A percentile compares a stretch with the other conserved stretches of the same genome.
Conservation (phyloP, 2,888 invertebrate genomes). For the Melolontha melolontha region DNA sequence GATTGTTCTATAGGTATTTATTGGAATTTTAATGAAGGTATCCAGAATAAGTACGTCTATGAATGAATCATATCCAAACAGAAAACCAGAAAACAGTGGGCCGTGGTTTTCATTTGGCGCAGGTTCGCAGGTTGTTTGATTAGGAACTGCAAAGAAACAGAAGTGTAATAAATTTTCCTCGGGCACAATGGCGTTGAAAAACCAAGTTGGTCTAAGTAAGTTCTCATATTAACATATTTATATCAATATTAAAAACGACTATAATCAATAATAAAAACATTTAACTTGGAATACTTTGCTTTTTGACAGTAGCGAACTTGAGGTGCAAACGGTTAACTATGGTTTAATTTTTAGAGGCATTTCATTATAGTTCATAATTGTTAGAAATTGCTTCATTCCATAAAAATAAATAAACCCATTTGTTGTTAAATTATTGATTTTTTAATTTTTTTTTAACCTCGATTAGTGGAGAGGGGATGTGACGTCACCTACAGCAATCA, state of each 20-base stretch:
- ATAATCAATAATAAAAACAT: neutral
- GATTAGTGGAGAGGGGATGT: constrained; percentile 51
- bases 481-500: constrained; percentile 60
- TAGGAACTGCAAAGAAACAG: constrained; percentile 3
- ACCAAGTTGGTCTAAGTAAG: constrained; percentile 89
- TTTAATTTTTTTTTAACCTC: constrained; percentile 14
- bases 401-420: constrained; percentile 3
- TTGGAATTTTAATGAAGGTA: neutral
- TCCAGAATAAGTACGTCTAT: neutral
- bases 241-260: neutral
- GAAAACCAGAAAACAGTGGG: constrained; percentile 23
- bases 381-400: neutral
- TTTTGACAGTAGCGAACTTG: neutral
- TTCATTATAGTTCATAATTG: too few relatives aligned
- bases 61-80: constrained; percentile 22
- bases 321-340: too few relatives aligned
- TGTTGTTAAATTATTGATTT: constrained; percentile 27
- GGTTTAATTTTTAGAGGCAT: too few relatives aligned
- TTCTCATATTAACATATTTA: constrained; percentile 55
- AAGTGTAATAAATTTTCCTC: neutral
- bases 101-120: constrained; percentile 6
- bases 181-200: constrained; percentile 82
- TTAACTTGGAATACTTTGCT: neutral
- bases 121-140: constrained; percentile 11
- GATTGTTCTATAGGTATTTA: too few relatives aligned